Evolutionary conservation across 2,113 vertebrate species (phyloP), one percentile per base, ranked within the genome.

Genomic region (Mugil cephalus): DNA sequence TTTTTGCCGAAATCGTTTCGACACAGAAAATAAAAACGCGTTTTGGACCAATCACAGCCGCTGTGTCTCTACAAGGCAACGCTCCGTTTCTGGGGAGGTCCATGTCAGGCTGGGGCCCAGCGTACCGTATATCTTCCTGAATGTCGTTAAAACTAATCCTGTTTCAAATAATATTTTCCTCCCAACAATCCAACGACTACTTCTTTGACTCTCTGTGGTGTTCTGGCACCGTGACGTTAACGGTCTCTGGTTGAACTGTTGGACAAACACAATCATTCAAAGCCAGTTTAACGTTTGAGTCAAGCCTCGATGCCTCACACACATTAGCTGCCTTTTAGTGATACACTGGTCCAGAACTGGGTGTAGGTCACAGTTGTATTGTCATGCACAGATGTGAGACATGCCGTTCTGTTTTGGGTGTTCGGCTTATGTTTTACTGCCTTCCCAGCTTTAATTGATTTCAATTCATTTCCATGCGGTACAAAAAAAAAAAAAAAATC

Each of bases 401-500:
- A 4, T n/a, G 38, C 1, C 40, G 4, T 38, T 9, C 24, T 13
- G 8, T 52, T 55, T 47, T 18, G 8, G 24, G 3, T 17, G 14
- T 47, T 38, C 15, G 2, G 35, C 24, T n/a, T 24, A 10, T 10
- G 8, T 63, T 79, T 74, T 55, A 53, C 36, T 60, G 15, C 34
- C 21, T 47, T 34, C 10, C 18, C 43, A 21, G 21, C 55, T 74
- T 68, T 60, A 79, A 79, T 74, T 72, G 50, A 64, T 48, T 70
- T 34, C 48, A n/a, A n/a, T 74, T 79, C 18, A 70, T 66, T 54
- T 54, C 58, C 65, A 35, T 68, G 10, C 64, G 52, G 10, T 50
- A 36, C 30, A 12, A 79, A 76, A 72, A 53, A 17, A 84, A 53
- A 17, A 84, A 80, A 66, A 5, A 30, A 30, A 30, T 30, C 24